These are phyloP conservation scores for Archaeoteleia sp. DNA, from an alignment of 2,888 invertebrate genomes.

Conservation along the genomic window DNA sequence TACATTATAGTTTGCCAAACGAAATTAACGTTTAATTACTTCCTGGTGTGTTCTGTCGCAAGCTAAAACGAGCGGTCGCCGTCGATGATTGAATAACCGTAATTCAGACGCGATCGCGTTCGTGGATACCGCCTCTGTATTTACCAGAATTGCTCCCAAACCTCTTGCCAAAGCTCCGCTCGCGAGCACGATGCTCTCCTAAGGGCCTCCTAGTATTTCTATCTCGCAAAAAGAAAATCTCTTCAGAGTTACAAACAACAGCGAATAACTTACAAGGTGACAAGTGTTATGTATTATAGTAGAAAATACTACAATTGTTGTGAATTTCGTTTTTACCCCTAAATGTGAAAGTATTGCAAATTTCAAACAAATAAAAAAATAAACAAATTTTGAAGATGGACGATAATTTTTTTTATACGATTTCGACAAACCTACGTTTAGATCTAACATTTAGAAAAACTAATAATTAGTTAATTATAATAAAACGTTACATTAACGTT, in stretches of 20 bases:
- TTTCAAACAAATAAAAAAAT: too few relatives aligned
- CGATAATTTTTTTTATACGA: too few relatives aligned
- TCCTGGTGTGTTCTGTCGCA: slow-evolving; percentile 24
- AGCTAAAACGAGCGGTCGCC: slow-evolving; percentile 18
- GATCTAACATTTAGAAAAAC: too few relatives aligned
- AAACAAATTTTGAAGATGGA: too few relatives aligned
- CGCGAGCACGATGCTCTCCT: slow-evolving; percentile 5
- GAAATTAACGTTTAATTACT: slow-evolving; percentile 53
- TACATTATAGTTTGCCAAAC: slow-evolving; percentile 4
- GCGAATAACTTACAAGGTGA: too few relatives aligned
- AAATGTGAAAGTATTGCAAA: too few relatives aligned
- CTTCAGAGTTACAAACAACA: background rate
- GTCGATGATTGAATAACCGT: slow-evolving; percentile 35
- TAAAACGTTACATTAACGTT: too few relatives aligned
- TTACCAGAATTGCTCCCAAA: slow-evolving; percentile 41
- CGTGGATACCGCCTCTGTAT: slow-evolving; percentile 19
- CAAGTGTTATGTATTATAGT: too few relatives aligned
- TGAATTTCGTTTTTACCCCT: too few relatives aligned
- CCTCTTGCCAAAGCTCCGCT: slow-evolving; percentile 5
- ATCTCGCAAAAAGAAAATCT: background rate
- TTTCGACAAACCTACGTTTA: too few relatives aligned
- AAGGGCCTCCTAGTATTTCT: background rate
- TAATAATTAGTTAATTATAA: too few relatives aligned
- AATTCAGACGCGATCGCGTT: slow-evolving; percentile 35
- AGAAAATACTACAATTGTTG: too few relatives aligned